Base-by-base conservation (phyloP, 2,797 vertebrate species). In the Distichodus sexfasciatus region DNA sequence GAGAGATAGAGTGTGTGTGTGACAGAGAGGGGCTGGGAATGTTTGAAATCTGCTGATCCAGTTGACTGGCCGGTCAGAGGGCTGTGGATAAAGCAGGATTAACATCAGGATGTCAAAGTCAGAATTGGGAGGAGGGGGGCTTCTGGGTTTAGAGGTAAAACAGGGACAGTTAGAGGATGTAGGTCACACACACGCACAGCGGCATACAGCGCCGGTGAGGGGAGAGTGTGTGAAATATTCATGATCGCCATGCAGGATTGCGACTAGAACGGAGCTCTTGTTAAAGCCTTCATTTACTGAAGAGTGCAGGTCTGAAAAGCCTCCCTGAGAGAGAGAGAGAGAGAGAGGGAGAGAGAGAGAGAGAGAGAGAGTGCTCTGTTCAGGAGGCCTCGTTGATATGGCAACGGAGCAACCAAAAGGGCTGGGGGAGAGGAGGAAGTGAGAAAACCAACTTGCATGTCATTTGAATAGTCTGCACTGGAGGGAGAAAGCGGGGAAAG, bases 341-440 rank as follows among this genome's bases (percentile, higher is more conserved):
- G n/a, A n/a, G n/a, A n/a, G n/a, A n/a, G n/a, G n/a, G n/a, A n/a
- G n/a, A n/a, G n/a, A n/a, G n/a, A n/a, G n/a, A n/a, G n/a, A n/a
- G n/a, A n/a, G n/a, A n/a, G n/a, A n/a, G n/a, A n/a, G n/a, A n/a
- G n/a, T n/a, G n/a, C n/a, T n/a, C 47, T 19, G 54, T 66, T 73
- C 59, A 35, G 44, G 60, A 54, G 68, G 64, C 60, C 64, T 35
- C 1, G 73, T 85, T 55, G 15, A 71, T 78, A 79, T 12, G 44
- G 82, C 75, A 84, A 82, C 81, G 9, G 1, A 29, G 9, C 14
- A 17, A 15, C 15, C 28, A 24, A 48, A 29, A 17, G 38, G 23
- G 54, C 29, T 11, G 4, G 11, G 17, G 47, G 44, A 17, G 21
- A 24, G 28, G 23, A 3, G 46, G 41, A 53, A 67, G 53, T 43